These are phyloP conservation scores for Drosophila lacteicornis DNA, from an alignment of 1,140 invertebrate species.

Conservation along the genomic window DNA sequence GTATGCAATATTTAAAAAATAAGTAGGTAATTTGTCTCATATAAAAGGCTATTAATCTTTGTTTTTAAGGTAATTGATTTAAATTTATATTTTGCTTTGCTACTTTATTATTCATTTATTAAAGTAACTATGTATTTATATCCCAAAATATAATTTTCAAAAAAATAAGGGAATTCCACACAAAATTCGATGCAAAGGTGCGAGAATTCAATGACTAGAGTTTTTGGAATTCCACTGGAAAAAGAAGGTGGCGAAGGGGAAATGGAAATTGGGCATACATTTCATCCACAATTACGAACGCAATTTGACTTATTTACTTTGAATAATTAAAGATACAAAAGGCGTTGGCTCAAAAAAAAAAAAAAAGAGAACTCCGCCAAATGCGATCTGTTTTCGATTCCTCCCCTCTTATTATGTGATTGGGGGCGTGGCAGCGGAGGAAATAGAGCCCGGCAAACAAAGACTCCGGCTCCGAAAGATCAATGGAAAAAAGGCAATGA, in stretches of 20 bases:
- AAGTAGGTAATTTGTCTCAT: too few relatives aligned
- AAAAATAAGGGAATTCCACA: too few relatives aligned
- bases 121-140: too few relatives aligned
- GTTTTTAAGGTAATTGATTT: too few relatives aligned
- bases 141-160: too few relatives aligned
- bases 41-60: too few relatives aligned
- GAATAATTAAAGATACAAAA: conserved; percentile 65
- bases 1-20: too few relatives aligned
- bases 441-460: conserved; percentile 6
- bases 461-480: conserved; percentile 29
- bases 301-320: conserved; percentile 80
- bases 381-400: conserved; percentile 15
- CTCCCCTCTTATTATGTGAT: conserved; percentile 1
- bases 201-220: background rate
- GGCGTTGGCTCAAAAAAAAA: conserved; percentile 17
- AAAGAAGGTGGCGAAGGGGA: conserved; percentile 11
- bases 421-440: conserved; percentile 21
- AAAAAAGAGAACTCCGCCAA: background rate
- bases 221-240: background rate
- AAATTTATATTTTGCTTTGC: too few relatives aligned
- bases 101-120: too few relatives aligned
- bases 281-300: conserved; percentile 66
- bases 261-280: conserved; percentile 66
- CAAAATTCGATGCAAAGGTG: conserved; percentile 6
- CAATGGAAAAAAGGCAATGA: conserved; percentile 54